Base-by-base conservation (phyloP, 2,797 vertebrate species). In the Telmatherina bonti region DNA sequence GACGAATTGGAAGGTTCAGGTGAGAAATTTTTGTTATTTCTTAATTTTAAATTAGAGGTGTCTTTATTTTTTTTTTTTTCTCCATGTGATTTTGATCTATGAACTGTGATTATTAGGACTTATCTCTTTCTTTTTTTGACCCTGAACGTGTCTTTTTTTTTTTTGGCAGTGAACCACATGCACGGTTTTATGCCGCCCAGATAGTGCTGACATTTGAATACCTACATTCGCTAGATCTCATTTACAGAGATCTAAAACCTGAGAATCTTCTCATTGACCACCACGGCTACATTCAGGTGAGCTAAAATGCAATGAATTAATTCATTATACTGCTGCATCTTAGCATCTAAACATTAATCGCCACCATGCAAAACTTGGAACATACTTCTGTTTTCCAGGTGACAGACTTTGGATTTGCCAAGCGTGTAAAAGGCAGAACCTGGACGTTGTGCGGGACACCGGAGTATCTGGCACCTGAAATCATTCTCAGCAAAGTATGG, bases 141-240 rank as follows among this genome's bases (percentile, higher is more conserved):
- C 54, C 22, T 70, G 15, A 73, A 62, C 24, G 7, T 30, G 0
- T 2, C 49, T 30, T 8, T 35, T 45, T 16, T 7, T 62, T 62
- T 31, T 45, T 38, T 74, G 73, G 4, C 88, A 99, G 98, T 94
- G 98, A 99, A 94, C 98, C 98, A 69, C 98, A 99, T 24, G 97
- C 98, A 81, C 93, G 98, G 67, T 99, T 99, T 94, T 99, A 99
- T 78, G 97, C 98, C 78, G 97, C 98, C 89, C 98, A 99, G 93
- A 99, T 99, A 93, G 98, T 99, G 89, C 95, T 99, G 93, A 99
- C 98, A 54, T 99, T 99, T 81, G 98, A 99, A 96, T 99, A 99
- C 95, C 97, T 99, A 90, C 98, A 99, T 93, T 99, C 98, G 59
- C 91, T 99, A 95, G 98, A 99, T 96, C 97, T 99, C 91, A 99